Base-by-base conservation (phyloP, 2,797 vertebrate genomes). In the Peromyscus nudipes region DNA sequence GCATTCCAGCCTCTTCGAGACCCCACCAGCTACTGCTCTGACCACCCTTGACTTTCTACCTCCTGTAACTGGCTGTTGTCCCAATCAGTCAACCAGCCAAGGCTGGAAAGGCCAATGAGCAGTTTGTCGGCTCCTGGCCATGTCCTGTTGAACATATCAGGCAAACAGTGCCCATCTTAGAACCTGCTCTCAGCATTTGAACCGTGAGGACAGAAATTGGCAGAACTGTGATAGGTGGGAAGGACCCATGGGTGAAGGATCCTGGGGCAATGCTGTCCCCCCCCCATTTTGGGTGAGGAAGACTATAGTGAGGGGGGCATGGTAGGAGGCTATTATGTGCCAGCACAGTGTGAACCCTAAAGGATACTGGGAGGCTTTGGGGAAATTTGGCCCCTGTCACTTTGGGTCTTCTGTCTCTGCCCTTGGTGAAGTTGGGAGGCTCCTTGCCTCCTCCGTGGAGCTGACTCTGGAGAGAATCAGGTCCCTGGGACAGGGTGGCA, bases 171-270 rank as follows among this genome's bases (percentile, higher is more conserved):
- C 65, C 65, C 49, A 27, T 23, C 40, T 91, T 65, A 34, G 69
- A 29, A 40, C 52, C 14, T n/a, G 87, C 65, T 69, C 0, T 60
- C n/a, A 49, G 67, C 21, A 2, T n/a, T 27, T 80, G 62, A 83
- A 14, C 60, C 6, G 2, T 23, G 64, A 60, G 34, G 60, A 23
- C 9, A 7, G 40, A 46, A 31, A n/a, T 14, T 29, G 76, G 55
- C 27, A 88, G 86, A 55, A 49, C 60, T 25, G 37, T 37, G 25
- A 49, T n/a, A 40, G 40, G 69, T 23, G 37, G 65, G 64, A 43
- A 37, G 21, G 55, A 31, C 34, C 1, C 0, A 31, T 2, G 2
- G 0, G 1, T 19, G 9, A 40, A 23, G 17, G 46, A 40, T 16
- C 52, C 40, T 49, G 2, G 76, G 62, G n/a, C 10, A 37, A 23